phyloP scores from a whole-genome alignment of 2,113 vertebrate species.

The Galbula dea region DNA sequence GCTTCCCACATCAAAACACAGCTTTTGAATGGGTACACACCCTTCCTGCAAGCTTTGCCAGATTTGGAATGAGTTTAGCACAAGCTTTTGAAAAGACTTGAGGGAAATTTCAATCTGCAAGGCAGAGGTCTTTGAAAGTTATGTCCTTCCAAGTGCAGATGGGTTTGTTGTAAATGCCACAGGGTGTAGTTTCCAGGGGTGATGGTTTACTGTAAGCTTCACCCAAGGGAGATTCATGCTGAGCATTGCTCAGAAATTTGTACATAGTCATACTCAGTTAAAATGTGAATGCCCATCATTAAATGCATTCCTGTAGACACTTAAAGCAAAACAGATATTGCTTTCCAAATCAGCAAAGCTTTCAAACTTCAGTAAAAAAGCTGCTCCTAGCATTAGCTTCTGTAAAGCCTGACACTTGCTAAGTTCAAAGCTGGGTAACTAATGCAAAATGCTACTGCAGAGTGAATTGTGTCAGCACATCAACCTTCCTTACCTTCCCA shows the following conservation, averaged over 20 bases:
- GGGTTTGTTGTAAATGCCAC: neutral
- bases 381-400: slow-evolving; percentile 32
- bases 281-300: neutral
- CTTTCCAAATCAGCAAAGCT: slow-evolving; percentile 33
- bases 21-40: fast-evolving
- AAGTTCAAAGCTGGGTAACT: slow-evolving; percentile 52
- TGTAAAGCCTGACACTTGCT: slow-evolving; percentile 37
- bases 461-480: slow-evolving; percentile 21
- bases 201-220: neutral
- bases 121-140: neutral
- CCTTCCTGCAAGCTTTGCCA: neutral
- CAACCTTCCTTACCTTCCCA: neutral
- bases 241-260: neutral
- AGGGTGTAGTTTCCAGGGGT: fast-evolving
- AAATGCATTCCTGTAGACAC: neutral
- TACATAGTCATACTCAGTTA: neutral
- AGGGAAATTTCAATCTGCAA: neutral
- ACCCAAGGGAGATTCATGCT: neutral
- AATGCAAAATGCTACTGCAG: neutral
- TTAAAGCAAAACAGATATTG: neutral
- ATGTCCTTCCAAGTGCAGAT: neutral
- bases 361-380: slow-evolving; percentile 21
- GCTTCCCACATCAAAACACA: neutral
- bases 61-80: neutral
- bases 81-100: neutral